Percentiles rank a stretch among this genome's conserved stretches.
Conservation (phyloP, 1,140 invertebrate genomes). For the Musca vetustissima region DNA sequence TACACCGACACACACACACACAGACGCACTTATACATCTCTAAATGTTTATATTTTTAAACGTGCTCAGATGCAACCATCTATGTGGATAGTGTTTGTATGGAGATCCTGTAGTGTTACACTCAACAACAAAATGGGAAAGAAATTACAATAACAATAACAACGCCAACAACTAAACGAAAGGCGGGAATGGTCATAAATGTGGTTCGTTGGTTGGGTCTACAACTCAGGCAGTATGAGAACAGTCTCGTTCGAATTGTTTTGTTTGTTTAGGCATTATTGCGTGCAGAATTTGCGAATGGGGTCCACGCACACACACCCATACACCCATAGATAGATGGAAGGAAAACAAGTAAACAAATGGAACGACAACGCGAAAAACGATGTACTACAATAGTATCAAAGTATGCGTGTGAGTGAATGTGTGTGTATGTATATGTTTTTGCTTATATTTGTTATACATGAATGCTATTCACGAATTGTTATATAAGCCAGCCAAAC, state of each 20-base stretch:
- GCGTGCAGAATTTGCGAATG: neutral
- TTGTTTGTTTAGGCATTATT: constrained; percentile 17
- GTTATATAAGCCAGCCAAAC: too few species aligned
- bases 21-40: neutral
- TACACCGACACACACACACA: too few species aligned
- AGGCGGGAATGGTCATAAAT: neutral
- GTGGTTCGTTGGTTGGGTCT: neutral
- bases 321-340: neutral
- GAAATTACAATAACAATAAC: neutral
- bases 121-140: neutral
- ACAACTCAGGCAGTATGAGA: neutral
- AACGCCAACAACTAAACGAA: neutral
- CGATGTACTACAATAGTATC: too few species aligned
- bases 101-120: too few species aligned
- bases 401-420: too few species aligned
- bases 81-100: too few species aligned
- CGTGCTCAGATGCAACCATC: neutral
- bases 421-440: too few species aligned
- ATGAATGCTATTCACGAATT: too few species aligned
- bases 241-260: neutral
- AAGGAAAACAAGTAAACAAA: neutral
- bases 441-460: too few species aligned
- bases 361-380: too few species aligned
- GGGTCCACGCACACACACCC: too few species aligned
- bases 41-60: neutral